phyloP scores from a whole-genome alignment of 1,140 invertebrate genomes.

The Spodoptera litura region DNA sequence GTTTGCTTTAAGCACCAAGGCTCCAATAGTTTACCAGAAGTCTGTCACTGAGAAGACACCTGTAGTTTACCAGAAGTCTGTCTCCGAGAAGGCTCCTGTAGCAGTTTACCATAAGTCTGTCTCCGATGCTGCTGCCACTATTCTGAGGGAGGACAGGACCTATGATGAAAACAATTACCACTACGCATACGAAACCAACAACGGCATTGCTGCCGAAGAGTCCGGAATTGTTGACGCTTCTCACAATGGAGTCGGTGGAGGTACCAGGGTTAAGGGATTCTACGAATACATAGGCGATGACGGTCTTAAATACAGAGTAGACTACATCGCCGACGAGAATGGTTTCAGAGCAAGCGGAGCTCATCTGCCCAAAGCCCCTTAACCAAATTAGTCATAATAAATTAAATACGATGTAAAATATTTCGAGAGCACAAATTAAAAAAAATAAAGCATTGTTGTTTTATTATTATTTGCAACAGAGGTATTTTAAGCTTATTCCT shows the following conservation, averaged over 20 bases:
- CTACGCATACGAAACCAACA: constrained; percentile 77
- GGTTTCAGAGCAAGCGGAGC: constrained; percentile 88
- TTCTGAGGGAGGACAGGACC: constrained; percentile 73
- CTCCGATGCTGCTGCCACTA: constrained; percentile 64
- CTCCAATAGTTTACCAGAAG: neutral
- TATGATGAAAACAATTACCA: constrained; percentile 70
- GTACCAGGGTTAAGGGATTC: constrained; percentile 88
- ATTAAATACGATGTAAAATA: constrained; percentile 33
- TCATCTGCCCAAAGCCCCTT: constrained; percentile 72
- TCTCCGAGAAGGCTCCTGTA: constrained; percentile 30
- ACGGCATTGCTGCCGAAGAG: constrained; percentile 80
- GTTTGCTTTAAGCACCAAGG: constrained; percentile 45
- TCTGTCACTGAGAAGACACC: too few species aligned
- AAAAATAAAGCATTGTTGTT: constrained; percentile 6
- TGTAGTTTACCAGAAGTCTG: too few species aligned
- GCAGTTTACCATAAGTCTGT: constrained; percentile 51
- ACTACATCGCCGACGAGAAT: constrained; percentile 89
- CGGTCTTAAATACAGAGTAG: constrained; percentile 86
- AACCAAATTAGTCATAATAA: constrained; percentile 25
- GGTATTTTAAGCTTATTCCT: constrained; percentile 39
- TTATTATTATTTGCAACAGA: constrained; percentile 10
- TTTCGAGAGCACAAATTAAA: constrained; percentile 35
- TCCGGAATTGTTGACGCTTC: constrained; percentile 82
- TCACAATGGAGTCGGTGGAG: constrained; percentile 85
- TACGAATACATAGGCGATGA: constrained; percentile 87